These are phyloP conservation scores for Antheraea yamamai DNA, from an alignment of 2,888 invertebrate genomes.

Conservation along the genomic window DNA sequence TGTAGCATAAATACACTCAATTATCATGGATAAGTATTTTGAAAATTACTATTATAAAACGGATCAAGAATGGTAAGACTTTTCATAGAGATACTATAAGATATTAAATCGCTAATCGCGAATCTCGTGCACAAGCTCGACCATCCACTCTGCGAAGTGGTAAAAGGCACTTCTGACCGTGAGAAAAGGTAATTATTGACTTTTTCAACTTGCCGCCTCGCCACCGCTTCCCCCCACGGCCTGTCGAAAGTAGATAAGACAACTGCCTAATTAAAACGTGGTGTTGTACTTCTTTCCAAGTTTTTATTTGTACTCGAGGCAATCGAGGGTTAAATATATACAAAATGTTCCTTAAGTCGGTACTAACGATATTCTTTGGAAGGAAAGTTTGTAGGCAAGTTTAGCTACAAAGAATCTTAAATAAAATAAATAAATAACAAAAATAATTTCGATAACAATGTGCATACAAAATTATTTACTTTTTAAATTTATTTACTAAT, in stretches of 20 bases:
- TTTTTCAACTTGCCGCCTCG: slow-evolving; percentile 60
- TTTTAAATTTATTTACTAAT: too few relatives aligned
- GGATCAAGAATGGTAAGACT: too few relatives aligned
- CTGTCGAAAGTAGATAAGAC: slow-evolving; percentile 72
- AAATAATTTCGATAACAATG: too few relatives aligned
- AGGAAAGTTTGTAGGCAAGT: neutral
- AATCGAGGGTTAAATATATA: slow-evolving; percentile 23
- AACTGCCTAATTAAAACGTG: slow-evolving; percentile 68
- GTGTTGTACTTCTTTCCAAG: slow-evolving; percentile 43
- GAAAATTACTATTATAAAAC: too few relatives aligned
- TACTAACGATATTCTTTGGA: neutral
- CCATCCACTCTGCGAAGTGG: slow-evolving; percentile 39
- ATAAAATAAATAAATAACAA: too few relatives aligned
- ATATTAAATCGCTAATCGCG: slow-evolving; percentile 21
- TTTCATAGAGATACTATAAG: neutral
- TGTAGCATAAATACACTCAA: too few relatives aligned
- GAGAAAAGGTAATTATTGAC: slow-evolving; percentile 76
- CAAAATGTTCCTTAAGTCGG: slow-evolving; percentile 5
- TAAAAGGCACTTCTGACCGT: slow-evolving; percentile 64
- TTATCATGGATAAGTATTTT: too few relatives aligned
- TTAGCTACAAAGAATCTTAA: too few relatives aligned
- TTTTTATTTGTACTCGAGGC: slow-evolving; percentile 30
- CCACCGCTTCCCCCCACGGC: slow-evolving; percentile 36
- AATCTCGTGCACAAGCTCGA: slow-evolving; percentile 15
- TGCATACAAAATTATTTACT: too few relatives aligned